Evolutionary conservation across 2,888 invertebrate genomes (phyloP), one percentile per base, ranked within the genome.

Genomic region (Callinectes sapidus): DNA sequence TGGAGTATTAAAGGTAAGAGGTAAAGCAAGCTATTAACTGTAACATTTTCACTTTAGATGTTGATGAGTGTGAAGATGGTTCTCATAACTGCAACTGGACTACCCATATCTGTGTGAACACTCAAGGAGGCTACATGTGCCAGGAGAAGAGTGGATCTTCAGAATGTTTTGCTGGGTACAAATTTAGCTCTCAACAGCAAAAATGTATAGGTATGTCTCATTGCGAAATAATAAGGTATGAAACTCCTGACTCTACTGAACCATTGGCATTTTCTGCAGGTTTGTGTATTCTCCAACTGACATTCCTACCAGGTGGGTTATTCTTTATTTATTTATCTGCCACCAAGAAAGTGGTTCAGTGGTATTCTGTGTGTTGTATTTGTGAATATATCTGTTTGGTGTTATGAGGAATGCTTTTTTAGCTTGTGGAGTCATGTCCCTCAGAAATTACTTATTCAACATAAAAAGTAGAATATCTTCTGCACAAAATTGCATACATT

Each of bases 91-190:
- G 97, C 95, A 96, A 97, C 95, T 96, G 96, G 6, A 96, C 96
- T 28, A 97, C 97, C 0, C 97, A 97, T 95, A 96, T 97, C 95
- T 98, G 97, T 95, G 96, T 97, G 95, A 98, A 98, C 95, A 97
- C 97, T 0, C 97, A 97, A 94, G 96, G 96, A 18, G 95, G 95
- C 55, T 96, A 95, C 94, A 95, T 94, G 18, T 96, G 96, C 86
- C 95, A 95, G 91, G 95, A 95, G 94, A 95, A 95, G 42, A 94
- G 95, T n/a, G 95, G 95, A 87, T 95, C 95, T 95, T 94, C 95
- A 71, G 95, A 95, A 35, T 96, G 96, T 94, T 95, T 95, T 6
- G 95, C 95, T 32, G 96, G 96, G 6, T 95, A 95, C 93, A 95
- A 95, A 91, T 95, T 95, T 89, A 95, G 95, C 92, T 95, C 95